Conservation (phyloP, 2,888 invertebrate species). For the Volucella zonaria region DNA sequence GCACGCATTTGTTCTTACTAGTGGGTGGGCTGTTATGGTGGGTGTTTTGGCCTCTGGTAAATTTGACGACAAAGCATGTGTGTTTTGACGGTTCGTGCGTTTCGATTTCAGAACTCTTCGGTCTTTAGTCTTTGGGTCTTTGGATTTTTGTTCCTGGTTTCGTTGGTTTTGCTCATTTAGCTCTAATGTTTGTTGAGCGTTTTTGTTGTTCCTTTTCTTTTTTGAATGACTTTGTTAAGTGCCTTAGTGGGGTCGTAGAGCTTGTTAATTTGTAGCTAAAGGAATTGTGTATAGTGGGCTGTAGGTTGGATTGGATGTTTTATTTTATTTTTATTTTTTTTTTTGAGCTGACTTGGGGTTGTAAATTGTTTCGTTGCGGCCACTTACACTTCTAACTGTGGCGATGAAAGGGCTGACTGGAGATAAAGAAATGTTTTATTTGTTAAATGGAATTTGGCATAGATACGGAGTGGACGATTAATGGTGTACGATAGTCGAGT, state of each 20-base stretch:
- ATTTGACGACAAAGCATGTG: slow-evolving; percentile 16
- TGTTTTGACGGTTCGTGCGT: slow-evolving; percentile 55
- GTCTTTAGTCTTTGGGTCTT: not conserved
- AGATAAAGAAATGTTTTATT: slow-evolving; percentile 50
- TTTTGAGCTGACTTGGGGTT: too few species aligned
- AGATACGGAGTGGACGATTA: slow-evolving; percentile 44
- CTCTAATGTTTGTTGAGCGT: slow-evolving; percentile 23
- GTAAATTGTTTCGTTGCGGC: slow-evolving; percentile 41
- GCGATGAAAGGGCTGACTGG: slow-evolving; percentile 54
- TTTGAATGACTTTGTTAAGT: slow-evolving; percentile 68
- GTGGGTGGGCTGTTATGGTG: not conserved
- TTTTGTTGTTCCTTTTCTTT: slow-evolving; percentile 21
- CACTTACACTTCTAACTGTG: slow-evolving; percentile 12
- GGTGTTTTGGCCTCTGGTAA: not conserved
- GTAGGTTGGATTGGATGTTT: not conserved
- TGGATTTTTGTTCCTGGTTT: slow-evolving; percentile 4
- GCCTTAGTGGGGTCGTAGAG: slow-evolving; percentile 48
- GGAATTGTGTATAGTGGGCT: not conserved
- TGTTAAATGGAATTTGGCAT: slow-evolving; percentile 30
- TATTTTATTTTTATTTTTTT: not conserved
- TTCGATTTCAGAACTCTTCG: slow-evolving; percentile 53
- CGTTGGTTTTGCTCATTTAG: slow-evolving; percentile 28
- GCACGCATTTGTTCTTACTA: slow-evolving; percentile 33
- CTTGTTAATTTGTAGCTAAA: slow-evolving; percentile 61
- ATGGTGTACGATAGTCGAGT: slow-evolving; percentile 3